Evolutionary conservation across 64 coral and sea anemone genomes (phyloP), one percentile per base, ranked within the genome.

Genomic region (Anthopleura sola): DNA sequence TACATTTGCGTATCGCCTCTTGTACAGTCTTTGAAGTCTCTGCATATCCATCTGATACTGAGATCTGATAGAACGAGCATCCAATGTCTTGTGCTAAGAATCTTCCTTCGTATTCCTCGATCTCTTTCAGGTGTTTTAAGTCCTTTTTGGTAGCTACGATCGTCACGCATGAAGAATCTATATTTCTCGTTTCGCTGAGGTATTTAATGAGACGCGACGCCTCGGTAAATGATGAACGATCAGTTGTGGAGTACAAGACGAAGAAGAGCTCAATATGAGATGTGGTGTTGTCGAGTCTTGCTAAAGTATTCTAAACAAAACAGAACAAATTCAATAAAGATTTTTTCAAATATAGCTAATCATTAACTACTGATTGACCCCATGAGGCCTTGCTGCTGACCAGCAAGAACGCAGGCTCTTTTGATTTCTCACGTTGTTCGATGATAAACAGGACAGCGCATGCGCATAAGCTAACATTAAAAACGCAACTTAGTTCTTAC

Each of bases 111-210:
- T 91, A 91, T 21, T 91, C 89, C 11, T 91, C 84, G 23, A 91
- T 83, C 85, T 91, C 89, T 56, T 71, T 44, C 18, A 91, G 60
- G 6, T 91, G 89, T 47, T 81, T 86, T 24, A 91, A 56, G 84
- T 91, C 89, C 36, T 57, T 91, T 36, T 91, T 91, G 50, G 84
- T 91, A 26, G 83, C 89, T 20, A 91, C 75, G 38, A 91, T 84
- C 60, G 85, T 86, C 23, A 91, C 32, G 32, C 83, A 86, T 0
- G 84, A 55, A 0, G 89, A 84, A 33, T 91, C 85, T 21, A 91
- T 76, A 56, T 91, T 91, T 53, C 83, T 80, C 2, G 89, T 86
- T 86, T 91, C 78, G n/a, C 58, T 77, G 54, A 91, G 89, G 89
- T 91, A 86, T 69, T 81, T 78, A 12, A 51, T 68, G 39, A 91